These are phyloP conservation scores for Mimas tiliae DNA, from an alignment of 2,888 invertebrate genomes.

Conservation along the genomic window DNA sequence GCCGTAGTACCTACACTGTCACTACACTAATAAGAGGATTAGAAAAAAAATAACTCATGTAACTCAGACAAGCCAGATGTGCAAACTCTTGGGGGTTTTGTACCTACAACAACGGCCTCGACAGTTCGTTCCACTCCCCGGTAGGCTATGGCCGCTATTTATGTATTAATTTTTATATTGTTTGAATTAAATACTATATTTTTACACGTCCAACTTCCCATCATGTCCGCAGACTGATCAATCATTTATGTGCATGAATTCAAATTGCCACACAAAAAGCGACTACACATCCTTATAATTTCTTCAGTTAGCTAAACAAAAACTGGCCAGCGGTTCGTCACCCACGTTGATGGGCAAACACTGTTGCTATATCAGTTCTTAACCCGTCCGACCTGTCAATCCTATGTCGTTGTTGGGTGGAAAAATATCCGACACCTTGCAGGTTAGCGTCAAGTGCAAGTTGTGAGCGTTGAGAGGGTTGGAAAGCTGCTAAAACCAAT, in stretches of 20 bases:
- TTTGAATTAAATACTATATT: no score
- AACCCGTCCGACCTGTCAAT: conserved; percentile 67
- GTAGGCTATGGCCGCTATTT: no score
- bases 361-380: conserved; percentile 56
- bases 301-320: conserved; percentile 48
- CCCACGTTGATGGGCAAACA: conserved; percentile 64
- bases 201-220: no score
- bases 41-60: no score
- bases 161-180: no score
- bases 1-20: no score
- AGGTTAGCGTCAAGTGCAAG: conserved; percentile 42
- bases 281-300: conserved; percentile 38
- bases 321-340: conserved; percentile 48
- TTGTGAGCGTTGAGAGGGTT: conserved; percentile 30
- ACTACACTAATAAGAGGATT: no score
- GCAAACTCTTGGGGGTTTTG: no score
- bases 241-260: conserved; percentile 1
- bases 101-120: no score
- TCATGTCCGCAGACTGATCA: not conserved
- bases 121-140: no score
- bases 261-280: not conserved
- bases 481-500: not conserved
- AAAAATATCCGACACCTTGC: conserved; percentile 58
- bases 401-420: conserved; percentile 56
- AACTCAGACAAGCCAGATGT: no score